Conservation (phyloP, 2,113 vertebrate genomes). For the Etheostoma cragini region DNA sequence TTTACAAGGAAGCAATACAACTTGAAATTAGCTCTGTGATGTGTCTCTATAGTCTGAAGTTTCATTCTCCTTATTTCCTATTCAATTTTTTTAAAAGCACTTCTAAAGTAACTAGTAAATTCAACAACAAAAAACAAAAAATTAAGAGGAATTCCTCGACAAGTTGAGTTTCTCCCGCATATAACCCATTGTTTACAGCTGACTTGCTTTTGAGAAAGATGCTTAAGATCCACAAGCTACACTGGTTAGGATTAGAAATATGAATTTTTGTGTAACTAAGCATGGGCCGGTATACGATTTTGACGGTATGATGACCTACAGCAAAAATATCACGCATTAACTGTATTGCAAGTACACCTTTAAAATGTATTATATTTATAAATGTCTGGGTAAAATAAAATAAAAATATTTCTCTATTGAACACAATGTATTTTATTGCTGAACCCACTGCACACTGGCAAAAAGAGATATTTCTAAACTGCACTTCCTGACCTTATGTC, state of each 20-base stretch:
- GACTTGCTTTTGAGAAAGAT: not conserved
- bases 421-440: no score
- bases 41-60: conserved; percentile 9
- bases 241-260: not conserved
- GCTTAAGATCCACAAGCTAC: not conserved
- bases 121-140: not conserved
- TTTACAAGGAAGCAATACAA: not conserved
- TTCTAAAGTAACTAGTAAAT: not conserved
- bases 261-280: not conserved
- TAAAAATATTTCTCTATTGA: no score
- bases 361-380: no score
- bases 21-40: not conserved
- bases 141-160: not conserved
- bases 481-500: no score
- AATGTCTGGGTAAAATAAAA: no score
- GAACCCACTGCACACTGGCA: no score
- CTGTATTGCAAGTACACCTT: no score
- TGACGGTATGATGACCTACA: no score
- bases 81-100: not conserved
- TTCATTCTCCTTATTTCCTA: not conserved
- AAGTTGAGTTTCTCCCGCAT: not conserved
- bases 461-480: no score
- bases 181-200: not conserved
- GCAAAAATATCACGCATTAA: no score
- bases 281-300: no score